These are phyloP conservation scores for Noturus placidus DNA, from an alignment of 2,113 vertebrate species.

Conservation along the genomic window DNA sequence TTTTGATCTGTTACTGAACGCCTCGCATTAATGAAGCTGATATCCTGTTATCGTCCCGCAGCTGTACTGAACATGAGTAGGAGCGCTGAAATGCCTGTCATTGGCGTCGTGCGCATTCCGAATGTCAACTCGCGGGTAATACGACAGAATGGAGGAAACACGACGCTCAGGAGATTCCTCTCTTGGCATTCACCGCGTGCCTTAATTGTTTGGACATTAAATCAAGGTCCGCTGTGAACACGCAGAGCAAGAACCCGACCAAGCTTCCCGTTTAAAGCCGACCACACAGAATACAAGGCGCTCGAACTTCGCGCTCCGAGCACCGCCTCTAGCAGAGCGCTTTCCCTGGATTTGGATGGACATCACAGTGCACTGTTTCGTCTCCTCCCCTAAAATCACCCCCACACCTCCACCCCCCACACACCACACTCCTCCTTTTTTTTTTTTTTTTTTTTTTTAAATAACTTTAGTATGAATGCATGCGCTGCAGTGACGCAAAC, in stretches of 20 bases:
- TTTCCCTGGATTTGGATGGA: conserved; percentile 42
- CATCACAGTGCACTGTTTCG: conserved; percentile 51
- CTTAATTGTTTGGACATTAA: conserved; percentile 99
- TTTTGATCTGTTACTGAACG: not conserved
- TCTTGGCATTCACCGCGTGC: conserved; percentile 99
- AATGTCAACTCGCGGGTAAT: not conserved
- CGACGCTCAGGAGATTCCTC: conserved; percentile 79
- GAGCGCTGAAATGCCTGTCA: not conserved
- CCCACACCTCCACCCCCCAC: not conserved
- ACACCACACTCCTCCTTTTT: not conserved
- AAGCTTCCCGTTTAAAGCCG: not conserved
- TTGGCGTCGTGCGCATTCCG: not conserved
- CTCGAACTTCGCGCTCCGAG: conserved; percentile 53
- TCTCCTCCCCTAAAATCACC: conserved; percentile 31
- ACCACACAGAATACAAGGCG: conserved; percentile 11
- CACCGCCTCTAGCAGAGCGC: conserved; percentile 50
- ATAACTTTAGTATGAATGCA: conserved; percentile 32
- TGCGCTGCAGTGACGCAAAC: conserved; percentile 43
- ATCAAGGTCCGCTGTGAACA: conserved; percentile 99
- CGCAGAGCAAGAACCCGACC: conserved; percentile 84
- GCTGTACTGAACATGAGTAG: not conserved
- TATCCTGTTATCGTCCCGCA: not conserved
- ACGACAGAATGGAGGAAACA: conserved; percentile 34
- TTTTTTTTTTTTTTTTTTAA: not conserved
- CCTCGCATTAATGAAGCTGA: conserved; percentile 1